Evolutionary conservation across 2,888 invertebrate genomes (phyloP).

Genomic region (Strigamia maritima): DNA sequence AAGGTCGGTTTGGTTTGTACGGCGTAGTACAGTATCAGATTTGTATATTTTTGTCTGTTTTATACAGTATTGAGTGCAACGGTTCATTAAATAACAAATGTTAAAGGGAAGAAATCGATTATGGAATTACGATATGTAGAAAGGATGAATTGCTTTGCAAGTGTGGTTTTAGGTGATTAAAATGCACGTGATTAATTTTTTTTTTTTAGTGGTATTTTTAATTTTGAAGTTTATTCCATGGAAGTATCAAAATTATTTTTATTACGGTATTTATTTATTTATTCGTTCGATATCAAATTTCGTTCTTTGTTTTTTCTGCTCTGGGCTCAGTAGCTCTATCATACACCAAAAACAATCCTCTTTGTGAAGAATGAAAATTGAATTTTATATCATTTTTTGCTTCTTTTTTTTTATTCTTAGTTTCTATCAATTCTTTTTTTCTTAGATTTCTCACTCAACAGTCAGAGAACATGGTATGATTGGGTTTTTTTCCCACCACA

Average conservation of each 20-base stretch:
- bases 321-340: background rate
- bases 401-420: background rate
- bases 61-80: background rate
- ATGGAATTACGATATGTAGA: background rate
- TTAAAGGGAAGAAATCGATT: background rate
- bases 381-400: background rate
- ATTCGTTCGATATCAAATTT: background rate
- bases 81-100: background rate
- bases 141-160: too few species aligned
- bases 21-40: background rate
- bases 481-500: background rate
- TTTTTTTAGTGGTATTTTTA: too few species aligned
- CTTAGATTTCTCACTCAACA: background rate
- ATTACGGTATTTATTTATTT: background rate
- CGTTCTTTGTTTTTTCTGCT: background rate
- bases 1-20: background rate
- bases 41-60: too few species aligned
- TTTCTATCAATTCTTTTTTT: background rate
- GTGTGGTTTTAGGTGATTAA: background rate
- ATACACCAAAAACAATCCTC: conserved; percentile 13
- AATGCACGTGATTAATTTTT: background rate
- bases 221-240: too few species aligned
- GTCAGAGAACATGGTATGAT: background rate
- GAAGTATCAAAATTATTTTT: too few species aligned
- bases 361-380: conserved; percentile 10